Conservation (phyloP, 2,888 invertebrate genomes). For the Nomada hirtipes region DNA sequence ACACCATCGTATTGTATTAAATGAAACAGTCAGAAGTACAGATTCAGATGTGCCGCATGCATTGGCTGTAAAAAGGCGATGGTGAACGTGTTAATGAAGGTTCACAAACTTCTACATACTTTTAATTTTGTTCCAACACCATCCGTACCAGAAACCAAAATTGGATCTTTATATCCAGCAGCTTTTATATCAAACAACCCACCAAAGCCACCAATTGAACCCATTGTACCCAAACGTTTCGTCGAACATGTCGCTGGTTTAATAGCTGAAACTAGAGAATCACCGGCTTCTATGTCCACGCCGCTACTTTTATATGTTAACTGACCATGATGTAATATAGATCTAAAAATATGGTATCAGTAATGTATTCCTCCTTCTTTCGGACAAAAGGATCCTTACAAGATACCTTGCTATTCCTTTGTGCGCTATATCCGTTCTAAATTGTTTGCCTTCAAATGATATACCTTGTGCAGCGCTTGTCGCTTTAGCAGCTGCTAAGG, state of each 20-base stretch:
- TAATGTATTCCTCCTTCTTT: not conserved
- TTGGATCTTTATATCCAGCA: slow-evolving; percentile 91
- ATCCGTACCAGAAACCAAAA: slow-evolving; percentile 97
- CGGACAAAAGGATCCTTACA: slow-evolving; percentile 57
- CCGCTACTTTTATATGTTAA: slow-evolving; percentile 96
- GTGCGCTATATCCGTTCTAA: slow-evolving; percentile 95
- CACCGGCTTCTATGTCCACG: slow-evolving; percentile 97
- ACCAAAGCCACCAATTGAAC: slow-evolving; percentile 96
- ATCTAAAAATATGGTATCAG: slow-evolving; percentile 78
- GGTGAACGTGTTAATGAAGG: not conserved
- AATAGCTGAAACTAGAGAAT: slow-evolving; percentile 92
- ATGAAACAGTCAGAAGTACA: too few relatives aligned
- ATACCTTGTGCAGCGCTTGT: slow-evolving; percentile 90
- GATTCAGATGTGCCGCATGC: too few relatives aligned
- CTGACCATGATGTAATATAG: slow-evolving; percentile 86
- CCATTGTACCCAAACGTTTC: slow-evolving; percentile 91
- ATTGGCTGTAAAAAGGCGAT: too few relatives aligned
- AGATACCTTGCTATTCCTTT: slow-evolving; percentile 91
- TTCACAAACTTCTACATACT: slow-evolving; percentile 84
- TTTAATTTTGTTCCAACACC: slow-evolving; percentile 99
- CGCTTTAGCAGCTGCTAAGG: slow-evolving; percentile 90
- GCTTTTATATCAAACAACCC: slow-evolving; percentile 95
- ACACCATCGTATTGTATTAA: not conserved
- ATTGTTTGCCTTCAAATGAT: slow-evolving; percentile 93
- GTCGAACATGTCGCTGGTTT: slow-evolving; percentile 93